phyloP scores from a whole-genome alignment of 1,140 invertebrate species.

The Musca vetustissima region DNA sequence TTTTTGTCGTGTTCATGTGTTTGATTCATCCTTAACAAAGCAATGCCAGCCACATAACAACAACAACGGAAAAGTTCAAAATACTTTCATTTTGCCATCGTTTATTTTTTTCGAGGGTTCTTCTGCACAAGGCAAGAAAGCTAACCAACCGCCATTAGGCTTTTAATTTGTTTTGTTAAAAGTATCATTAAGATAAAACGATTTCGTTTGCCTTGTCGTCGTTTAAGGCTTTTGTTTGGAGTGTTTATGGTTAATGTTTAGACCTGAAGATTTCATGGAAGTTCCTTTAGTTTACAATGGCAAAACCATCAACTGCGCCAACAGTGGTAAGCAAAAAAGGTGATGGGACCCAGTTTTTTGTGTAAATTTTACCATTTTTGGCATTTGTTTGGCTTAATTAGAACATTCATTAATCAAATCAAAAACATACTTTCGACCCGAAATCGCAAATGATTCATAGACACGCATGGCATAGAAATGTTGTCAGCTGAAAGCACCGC shows the following conservation, averaged over 20 bases:
- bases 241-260: constrained; percentile 1
- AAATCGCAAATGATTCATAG: constrained; percentile 7
- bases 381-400: constrained; percentile 49
- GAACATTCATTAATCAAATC: constrained; percentile 55
- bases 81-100: background rate
- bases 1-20: background rate
- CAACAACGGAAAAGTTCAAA: background rate
- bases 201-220: background rate
- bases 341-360: background rate
- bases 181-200: constrained; percentile 8
- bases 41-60: background rate
- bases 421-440: constrained; percentile 50
- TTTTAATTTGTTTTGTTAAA: constrained; percentile 9
- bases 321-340: background rate
- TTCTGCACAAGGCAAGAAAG: background rate
- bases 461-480: background rate
- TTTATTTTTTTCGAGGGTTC: background rate
- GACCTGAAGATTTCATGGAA: background rate
- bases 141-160: background rate
- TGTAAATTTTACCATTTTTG: background rate
- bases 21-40: background rate
- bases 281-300: background rate
- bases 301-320: background rate
- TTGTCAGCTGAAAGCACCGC: background rate
- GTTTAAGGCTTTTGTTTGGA: background rate